Percentiles rank a stretch among this genome's conserved stretches.
These are phyloP conservation scores for Phthorimaea operculella DNA, from an alignment of 1,140 invertebrate species.

Conservation along the genomic window DNA sequence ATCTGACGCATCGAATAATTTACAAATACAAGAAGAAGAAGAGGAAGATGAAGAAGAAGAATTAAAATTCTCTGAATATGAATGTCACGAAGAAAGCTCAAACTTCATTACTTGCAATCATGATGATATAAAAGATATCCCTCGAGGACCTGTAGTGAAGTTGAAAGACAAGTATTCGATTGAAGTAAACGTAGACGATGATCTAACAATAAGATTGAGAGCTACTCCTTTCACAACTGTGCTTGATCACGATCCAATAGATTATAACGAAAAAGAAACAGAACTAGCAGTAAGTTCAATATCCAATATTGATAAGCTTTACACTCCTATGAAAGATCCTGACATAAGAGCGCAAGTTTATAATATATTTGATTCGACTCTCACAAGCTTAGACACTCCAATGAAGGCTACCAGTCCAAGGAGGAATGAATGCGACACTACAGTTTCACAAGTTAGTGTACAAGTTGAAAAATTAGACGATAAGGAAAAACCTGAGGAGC, in stretches of 20 bases:
- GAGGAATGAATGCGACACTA: slow-evolving; percentile 22
- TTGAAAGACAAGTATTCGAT: slow-evolving; percentile 55
- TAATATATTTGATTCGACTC: slow-evolving; percentile 55
- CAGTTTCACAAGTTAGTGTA: slow-evolving; percentile 35
- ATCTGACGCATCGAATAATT: slow-evolving; percentile 4
- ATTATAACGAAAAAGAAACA: slow-evolving; percentile 31
- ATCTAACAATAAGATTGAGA: slow-evolving; percentile 42
- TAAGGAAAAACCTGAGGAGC: slow-evolving; percentile 39
- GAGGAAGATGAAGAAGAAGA: slow-evolving; percentile 33
- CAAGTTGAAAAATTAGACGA: slow-evolving; percentile 42
- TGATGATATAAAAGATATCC: slow-evolving; percentile 24
- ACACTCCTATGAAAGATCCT: slow-evolving; percentile 49
- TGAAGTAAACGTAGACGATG: slow-evolving; percentile 56
- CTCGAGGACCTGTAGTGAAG: slow-evolving; percentile 23
- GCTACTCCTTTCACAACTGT: slow-evolving; percentile 32
- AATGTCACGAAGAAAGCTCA: slow-evolving; percentile 40
- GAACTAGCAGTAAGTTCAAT: slow-evolving; percentile 41
- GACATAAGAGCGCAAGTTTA: slow-evolving; percentile 32
- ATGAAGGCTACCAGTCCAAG: slow-evolving; percentile 37
- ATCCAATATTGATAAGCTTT: slow-evolving; percentile 37
- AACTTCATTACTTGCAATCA: slow-evolving; percentile 37
- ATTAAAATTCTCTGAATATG: slow-evolving; percentile 39
- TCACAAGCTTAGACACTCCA: slow-evolving; percentile 55
- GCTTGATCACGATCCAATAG: slow-evolving; percentile 27
- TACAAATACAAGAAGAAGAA: slow-evolving; percentile 19